Conservation (phyloP, 2,888 invertebrate genomes). For the Pyrrhia umbra region DNA sequence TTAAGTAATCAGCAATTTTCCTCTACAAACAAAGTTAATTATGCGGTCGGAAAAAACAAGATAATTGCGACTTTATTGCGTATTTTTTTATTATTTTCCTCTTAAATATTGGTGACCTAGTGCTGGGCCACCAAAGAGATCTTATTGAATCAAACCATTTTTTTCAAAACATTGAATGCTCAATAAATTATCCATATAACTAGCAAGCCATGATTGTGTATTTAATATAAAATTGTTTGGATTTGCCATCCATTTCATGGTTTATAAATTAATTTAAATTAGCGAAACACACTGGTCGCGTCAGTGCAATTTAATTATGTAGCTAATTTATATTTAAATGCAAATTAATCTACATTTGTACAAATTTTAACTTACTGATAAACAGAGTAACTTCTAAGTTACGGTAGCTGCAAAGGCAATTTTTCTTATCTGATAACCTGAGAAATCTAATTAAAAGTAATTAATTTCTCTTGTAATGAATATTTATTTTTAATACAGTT, state of each 20-base stretch:
- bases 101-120: background rate
- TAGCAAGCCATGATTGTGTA: background rate
- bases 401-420: conserved; percentile 8
- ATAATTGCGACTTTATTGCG: too few relatives aligned
- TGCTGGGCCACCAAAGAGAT: background rate
- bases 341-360: too few relatives aligned
- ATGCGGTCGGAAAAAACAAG: too few relatives aligned
- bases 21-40: too few relatives aligned
- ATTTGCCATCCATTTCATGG: background rate
- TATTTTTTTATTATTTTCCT: background rate
- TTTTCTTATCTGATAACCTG: conserved; percentile 14
- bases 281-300: background rate
- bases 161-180: background rate
- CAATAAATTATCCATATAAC: background rate
- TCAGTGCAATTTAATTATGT: background rate
- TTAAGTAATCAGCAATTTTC: too few relatives aligned
- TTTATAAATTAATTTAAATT: conserved; percentile 31
- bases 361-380: too few relatives aligned
- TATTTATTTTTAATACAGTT: background rate
- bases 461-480: background rate
- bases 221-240: conserved; percentile 6
- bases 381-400: too few relatives aligned
- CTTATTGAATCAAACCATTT: background rate
- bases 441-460: conserved; percentile 7
- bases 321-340: background rate